Evolutionary conservation across 2,797 vertebrate genomes (phyloP).

Genomic region (Aselliscus stoliczkanus): DNA sequence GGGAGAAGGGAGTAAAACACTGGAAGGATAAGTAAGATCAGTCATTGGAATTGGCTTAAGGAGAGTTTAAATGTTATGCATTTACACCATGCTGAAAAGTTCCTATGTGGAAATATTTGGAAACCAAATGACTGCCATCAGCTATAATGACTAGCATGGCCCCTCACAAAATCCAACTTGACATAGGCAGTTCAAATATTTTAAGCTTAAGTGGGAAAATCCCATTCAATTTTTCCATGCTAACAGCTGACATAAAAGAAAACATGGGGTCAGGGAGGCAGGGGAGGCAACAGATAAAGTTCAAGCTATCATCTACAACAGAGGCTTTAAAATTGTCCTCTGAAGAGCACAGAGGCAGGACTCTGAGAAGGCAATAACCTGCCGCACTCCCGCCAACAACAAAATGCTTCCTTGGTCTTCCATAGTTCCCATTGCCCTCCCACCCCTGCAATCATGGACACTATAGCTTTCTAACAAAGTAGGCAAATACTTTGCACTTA

Average conservation of each 20-base stretch:
- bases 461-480: neutral
- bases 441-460: neutral
- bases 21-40: neutral
- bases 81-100: neutral
- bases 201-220: neutral
- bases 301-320: neutral
- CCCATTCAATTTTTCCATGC: neutral
- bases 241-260: neutral
- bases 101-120: neutral
- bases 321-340: neutral
- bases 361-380: neutral
- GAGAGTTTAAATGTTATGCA: neutral
- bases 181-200: neutral
- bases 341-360: neutral
- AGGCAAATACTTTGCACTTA: neutral
- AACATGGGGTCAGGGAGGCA: accelerated
- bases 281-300: neutral
- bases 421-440: neutral
- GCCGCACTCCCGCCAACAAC: neutral
- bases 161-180: neutral
- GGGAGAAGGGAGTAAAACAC: neutral
- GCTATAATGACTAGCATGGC: neutral
- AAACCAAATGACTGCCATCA: neutral
- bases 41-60: neutral
- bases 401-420: neutral